Evolutionary conservation across 2,888 invertebrate genomes (phyloP), one percentile per base, ranked within the genome.

Genomic region (Trichogramma dendrolimi): DNA sequence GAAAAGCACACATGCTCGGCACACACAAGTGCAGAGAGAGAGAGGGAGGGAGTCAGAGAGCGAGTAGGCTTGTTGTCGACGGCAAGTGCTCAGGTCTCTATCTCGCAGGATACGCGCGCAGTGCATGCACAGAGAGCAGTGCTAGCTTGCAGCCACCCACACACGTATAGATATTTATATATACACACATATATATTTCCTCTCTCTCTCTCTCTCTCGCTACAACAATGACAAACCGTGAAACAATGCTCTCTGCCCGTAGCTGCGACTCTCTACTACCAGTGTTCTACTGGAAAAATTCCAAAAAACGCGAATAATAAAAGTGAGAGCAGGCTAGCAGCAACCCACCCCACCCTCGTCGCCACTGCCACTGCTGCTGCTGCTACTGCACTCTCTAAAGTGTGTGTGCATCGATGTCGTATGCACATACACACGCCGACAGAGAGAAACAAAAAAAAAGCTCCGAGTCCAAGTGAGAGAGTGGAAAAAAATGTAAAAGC

Each of bases 221-320:
- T 69, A 72, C 73, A 79, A 79, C 78, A 78, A 79, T 79, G 78
- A 78, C 78, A 77, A 77, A 75, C 76, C 75, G 73, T 75, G 75
- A 75, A 78, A 79, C 79, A 79, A 79, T 79, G 77, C 78, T 72
- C 27, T 27, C 27, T 27, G 27, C 27, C 27, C 27, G 27, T 27
- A 27, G 27, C 27, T 27, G 27, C 27, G 27, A 27, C 27, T 27
- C 27, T 27, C 27, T 27, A 27, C 27, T 27, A 27, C 27, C 27
- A 27, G 75, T 75, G 76, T 73, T 76, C 75, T 71, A 78, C 78
- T 78, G 78, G 78, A 78, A 79, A 79, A 78, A 78, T 78, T 78
- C 77, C 77, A 76, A 78, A 78, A 78, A 78, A 76, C 72, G 74
- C 70, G 74, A 76, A 77, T 77, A 77, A 78, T 75, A 77, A 77